Evolutionary conservation across 2,888 invertebrate genomes (phyloP).

Genomic region (Ormyrus labotus): DNA sequence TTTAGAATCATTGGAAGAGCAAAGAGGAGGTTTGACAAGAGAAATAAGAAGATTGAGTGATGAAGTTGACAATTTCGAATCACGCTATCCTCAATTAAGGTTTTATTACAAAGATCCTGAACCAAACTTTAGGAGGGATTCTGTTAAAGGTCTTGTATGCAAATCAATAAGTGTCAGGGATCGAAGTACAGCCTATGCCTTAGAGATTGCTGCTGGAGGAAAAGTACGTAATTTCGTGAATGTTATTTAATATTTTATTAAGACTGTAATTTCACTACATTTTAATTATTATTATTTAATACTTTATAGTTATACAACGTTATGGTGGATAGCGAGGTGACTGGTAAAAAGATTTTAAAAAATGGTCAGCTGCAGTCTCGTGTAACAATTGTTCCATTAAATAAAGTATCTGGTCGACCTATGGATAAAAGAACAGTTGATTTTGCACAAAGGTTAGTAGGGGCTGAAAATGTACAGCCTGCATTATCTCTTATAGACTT

Average conservation of each 20-base stretch:
- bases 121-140: constrained; percentile 81
- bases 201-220: constrained; percentile 91
- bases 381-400: constrained; percentile 93
- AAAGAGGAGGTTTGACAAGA: constrained; percentile 77
- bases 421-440: constrained; percentile 80
- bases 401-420: constrained; percentile 84
- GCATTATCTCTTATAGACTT: constrained; percentile 89
- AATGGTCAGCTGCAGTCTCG: constrained; percentile 87
- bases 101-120: constrained; percentile 89
- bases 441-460: constrained; percentile 85
- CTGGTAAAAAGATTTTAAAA: constrained; percentile 90
- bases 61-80: constrained; percentile 79
- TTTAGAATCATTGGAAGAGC: constrained; percentile 78
- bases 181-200: constrained; percentile 83
- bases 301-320: constrained; percentile 88
- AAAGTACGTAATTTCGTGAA: constrained; percentile 78
- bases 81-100: constrained; percentile 78
- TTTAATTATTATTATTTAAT: constrained; percentile 39
- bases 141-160: constrained; percentile 88
- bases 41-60: constrained; percentile 79
- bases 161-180: constrained; percentile 87
- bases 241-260: not conserved
- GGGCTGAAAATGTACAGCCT: constrained; percentile 87
- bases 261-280: not conserved
- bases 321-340: constrained; percentile 90